A percentile compares a stretch with the other conserved stretches of the same genome.
Evolutionary conservation across 2,113 vertebrate species (phyloP).

Genomic region (Stegostoma tigrinum): DNA sequence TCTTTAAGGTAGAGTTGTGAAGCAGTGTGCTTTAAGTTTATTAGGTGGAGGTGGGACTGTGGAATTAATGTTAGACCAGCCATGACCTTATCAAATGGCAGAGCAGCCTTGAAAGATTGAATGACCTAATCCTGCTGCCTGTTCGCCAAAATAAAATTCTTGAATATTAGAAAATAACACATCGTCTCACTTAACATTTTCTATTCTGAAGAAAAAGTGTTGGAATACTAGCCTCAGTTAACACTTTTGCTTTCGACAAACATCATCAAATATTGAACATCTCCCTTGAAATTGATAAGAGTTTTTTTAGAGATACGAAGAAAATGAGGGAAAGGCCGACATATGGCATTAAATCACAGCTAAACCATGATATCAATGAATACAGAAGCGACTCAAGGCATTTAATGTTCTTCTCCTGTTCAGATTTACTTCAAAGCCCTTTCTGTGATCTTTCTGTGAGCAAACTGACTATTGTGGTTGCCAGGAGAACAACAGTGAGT

Average conservation of each 20-base stretch:
- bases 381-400: background rate
- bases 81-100: no score
- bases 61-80: no score
- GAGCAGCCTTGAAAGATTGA: no score
- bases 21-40: no score
- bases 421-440: background rate
- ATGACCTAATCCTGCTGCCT: no score
- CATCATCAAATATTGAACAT: background rate
- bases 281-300: background rate
- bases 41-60: no score
- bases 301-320: background rate
- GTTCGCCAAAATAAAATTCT: background rate
- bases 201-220: background rate
- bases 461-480: background rate
- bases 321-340: background rate
- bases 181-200: background rate
- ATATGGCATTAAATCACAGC: background rate
- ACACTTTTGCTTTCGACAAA: background rate
- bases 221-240: background rate
- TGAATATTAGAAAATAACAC: background rate
- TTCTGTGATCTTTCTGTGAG: background rate
- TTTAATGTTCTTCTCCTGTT: background rate
- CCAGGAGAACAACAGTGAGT: background rate
- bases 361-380: background rate
- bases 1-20: no score